A percentile compares a stretch with the other conserved stretches of the same genome.
Conservation (phyloP, 2,888 invertebrate genomes). For the Rhabditophanes sp. region DNA sequence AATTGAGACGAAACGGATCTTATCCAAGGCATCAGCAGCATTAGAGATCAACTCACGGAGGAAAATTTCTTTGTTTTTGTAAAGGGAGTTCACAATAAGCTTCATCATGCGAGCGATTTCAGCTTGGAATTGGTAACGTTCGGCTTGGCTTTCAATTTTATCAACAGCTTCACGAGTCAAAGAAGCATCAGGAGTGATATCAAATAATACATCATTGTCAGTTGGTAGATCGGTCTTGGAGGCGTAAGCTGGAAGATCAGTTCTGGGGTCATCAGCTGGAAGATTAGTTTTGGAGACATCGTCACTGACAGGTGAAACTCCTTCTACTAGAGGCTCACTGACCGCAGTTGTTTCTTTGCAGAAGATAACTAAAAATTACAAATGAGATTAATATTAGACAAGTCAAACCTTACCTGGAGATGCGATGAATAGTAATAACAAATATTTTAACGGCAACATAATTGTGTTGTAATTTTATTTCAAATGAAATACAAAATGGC, state of each 20-base stretch:
- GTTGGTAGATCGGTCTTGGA: no score
- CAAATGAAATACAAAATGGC: no score
- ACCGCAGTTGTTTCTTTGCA: no score
- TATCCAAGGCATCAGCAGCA: constrained; percentile 94
- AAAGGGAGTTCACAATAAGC: constrained; percentile 94
- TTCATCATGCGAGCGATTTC: constrained; percentile 99
- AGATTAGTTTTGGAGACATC: constrained; percentile 31
- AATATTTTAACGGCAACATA: no score
- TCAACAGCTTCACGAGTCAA: constrained; percentile 88
- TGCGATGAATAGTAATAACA: no score
- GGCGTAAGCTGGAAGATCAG: constrained; percentile 69
- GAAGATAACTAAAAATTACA: no score
- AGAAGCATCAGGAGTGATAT: no score
- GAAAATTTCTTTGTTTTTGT: constrained; percentile 82
- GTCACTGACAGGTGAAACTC: constrained; percentile 15
- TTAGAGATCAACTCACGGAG: constrained; percentile 84
- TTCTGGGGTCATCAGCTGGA: constrained; percentile 60
- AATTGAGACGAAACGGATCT: constrained; percentile 77
- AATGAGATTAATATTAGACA: no score
- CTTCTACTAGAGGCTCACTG: no score
- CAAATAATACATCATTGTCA: no score
- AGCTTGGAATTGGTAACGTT: constrained; percentile 65
- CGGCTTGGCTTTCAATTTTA: constrained; percentile 77
- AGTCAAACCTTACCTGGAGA: no score
- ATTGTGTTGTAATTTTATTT: no score